phyloP scores from a whole-genome alignment of 1,140 invertebrate species.

The Bombus ignitus region DNA sequence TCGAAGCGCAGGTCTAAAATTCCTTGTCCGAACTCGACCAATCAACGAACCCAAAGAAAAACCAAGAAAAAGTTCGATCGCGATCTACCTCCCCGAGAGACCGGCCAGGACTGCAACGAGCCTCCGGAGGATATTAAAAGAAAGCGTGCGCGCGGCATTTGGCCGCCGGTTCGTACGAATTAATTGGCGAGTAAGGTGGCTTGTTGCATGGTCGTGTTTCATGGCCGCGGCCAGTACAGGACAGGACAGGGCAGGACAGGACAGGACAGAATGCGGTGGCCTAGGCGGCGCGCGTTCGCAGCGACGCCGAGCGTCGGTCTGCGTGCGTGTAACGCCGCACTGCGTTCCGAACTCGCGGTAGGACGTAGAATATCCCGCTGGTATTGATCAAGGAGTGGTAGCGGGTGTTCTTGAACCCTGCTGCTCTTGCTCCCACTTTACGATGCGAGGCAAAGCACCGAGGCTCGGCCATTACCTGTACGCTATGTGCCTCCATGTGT shows the following conservation, averaged over 20 bases:
- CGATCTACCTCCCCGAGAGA: neutral
- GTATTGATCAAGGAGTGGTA: conserved; percentile 80
- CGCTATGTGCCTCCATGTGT: neutral
- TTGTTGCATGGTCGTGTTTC: conserved; percentile 30
- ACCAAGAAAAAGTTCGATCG: too few relatives aligned
- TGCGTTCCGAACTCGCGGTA: conserved; percentile 50
- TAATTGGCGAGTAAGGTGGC: conserved; percentile 28
- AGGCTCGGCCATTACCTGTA: conserved; percentile 39
- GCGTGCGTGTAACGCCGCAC: conserved; percentile 45
- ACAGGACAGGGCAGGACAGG: neutral
- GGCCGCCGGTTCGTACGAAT: neutral
- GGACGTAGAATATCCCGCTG: conserved; percentile 67
- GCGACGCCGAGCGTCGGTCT: conserved; percentile 40
- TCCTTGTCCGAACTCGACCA: neutral
- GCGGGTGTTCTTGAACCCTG: conserved; percentile 78
- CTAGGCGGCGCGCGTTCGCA: neutral
- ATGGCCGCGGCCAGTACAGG: neutral
- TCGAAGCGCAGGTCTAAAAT: neutral
- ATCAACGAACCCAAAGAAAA: neutral
- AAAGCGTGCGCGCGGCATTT: neutral
- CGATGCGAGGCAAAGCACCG: conserved; percentile 70
- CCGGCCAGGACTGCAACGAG: too few relatives aligned
- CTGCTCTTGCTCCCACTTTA: conserved; percentile 77
- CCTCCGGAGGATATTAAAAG: neutral
- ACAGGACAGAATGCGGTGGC: neutral